Evolutionary conservation across 1,140 invertebrate species (phyloP), one percentile per base, ranked within the genome.

Genomic region (Drosophila lacertosa): DNA sequence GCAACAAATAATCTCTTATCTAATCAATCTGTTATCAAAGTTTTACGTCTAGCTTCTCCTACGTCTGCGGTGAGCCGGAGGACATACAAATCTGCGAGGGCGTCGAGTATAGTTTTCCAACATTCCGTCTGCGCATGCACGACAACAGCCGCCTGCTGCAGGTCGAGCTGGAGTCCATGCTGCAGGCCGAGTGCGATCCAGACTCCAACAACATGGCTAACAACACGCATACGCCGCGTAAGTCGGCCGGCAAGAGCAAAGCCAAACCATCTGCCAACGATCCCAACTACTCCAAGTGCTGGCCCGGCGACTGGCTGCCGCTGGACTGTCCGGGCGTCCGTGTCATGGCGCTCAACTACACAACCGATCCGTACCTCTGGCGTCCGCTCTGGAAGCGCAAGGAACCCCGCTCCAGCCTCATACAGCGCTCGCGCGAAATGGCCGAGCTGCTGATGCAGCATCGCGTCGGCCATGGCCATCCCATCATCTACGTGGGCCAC

Each of bases 401-500:
- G 64, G 92, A 92, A 57, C 92, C 93, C 47, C 92, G 95, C 92
- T 95, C 92, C 9, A 91, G 92, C 15, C 91, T 95, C 18, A 91
- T 93, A 29, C 93, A 94, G 69, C 90, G 95, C 70, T 93, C 94
- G 4, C 92, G 93, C 13, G 94, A 95, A 89, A 95, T 95, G 95
- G 93, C 93, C 51, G 90, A 92, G 4, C 92, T 94, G 57, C 89
- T 95, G 3, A 67, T 93, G 9, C 91, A 92, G 16, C 69, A 94
- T 24, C 93, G 93, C 0, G 94, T 95, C 3, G 95, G 95, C 0
- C 82, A 91, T 32, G 92, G 92, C 32, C 90, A 88, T 75, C 94
- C 95, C 2, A 94, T 95, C 39, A 91, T 95, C 6, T 95, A 95
- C 94, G 94, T 95, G 4, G 94, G 94, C 11, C 95, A 95, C 80